Evolutionary conservation across 2,888 invertebrate species (phyloP), one percentile per base, ranked within the genome.

Genomic region (Athalia rosae): DNA sequence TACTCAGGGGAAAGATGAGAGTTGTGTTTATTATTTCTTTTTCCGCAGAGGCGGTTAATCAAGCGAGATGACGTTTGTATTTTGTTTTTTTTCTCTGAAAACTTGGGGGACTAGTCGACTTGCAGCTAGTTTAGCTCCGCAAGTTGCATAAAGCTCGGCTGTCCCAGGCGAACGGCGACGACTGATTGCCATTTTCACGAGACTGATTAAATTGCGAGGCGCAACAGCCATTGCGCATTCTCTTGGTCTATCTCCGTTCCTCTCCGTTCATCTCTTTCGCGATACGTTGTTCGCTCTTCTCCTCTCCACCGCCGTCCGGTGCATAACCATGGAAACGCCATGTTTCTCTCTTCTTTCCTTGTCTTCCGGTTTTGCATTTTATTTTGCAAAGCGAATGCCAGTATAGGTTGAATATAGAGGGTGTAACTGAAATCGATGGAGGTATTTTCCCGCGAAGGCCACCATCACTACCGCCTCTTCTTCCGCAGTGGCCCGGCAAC

Each of bases 271-370:
- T 73, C 73, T 61, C 61, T 61, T 73, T 45, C 59, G 45, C 45
- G 28, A 28, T 28, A 28, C 28, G 47, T 50, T 62, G 59, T 62
- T 74, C 59, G 6, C 61, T 74, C 58, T 74, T 62, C 56, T 74
- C 53, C 73, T 73, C 73, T 59, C 73, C 50, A n/a, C 28, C 9
- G 45, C 48, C 45, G 13, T 73, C 59, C 74, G 48, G 61, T 74
- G 59, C 62, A 74, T 74, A 74, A 74, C 74, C 74, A 74, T 74
- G 74, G 74, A 74, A 74, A 74, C 74, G 74, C 74, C 74, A 61
- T 61, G 74, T 61, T 61, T 59, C 48, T 48, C 61, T 47, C 28
- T 48, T 74, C 47, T 50, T 61, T 74, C 61, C 48, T 74, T 74
- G 74, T 74, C 74, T 74, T 59, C 47, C 74, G 53, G 74, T 74